Conservation (phyloP, 2,797 vertebrate genomes). For the Sebastes iracundus region DNA sequence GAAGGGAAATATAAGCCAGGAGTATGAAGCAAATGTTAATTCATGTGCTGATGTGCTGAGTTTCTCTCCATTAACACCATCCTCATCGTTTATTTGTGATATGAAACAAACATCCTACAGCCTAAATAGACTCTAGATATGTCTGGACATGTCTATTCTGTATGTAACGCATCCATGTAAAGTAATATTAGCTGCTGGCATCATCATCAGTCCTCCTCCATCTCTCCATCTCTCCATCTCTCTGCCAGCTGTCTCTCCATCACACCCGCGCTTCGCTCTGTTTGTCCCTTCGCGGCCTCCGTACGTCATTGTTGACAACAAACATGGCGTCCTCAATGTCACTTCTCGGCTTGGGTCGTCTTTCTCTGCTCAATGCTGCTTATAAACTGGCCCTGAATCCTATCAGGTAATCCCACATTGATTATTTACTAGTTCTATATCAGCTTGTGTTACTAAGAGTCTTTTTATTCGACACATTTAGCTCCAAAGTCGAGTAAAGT, state of each 20-base stretch:
- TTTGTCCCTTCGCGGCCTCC: slow-evolving; percentile 64
- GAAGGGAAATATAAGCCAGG: fast-evolving
- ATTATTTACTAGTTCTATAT: background rate
- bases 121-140: slow-evolving; percentile 39
- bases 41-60: background rate
- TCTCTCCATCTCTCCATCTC: background rate
- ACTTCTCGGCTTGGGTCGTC: slow-evolving; percentile 79
- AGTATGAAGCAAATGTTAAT: background rate
- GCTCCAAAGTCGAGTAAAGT: background rate
- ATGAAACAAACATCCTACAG: slow-evolving; percentile 4
- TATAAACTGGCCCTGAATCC: slow-evolving; percentile 72
- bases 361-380: slow-evolving; percentile 68
- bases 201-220: slow-evolving; percentile 1
- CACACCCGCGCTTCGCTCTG: background rate
- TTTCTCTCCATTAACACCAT: slow-evolving; percentile 28
- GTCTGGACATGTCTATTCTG: slow-evolving; percentile 50
- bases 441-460: fast-evolving
- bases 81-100: slow-evolving; percentile 20
- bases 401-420: slow-evolving; percentile 75
- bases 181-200: slow-evolving; percentile 35
- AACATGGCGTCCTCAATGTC: slow-evolving; percentile 87
- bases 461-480: background rate
- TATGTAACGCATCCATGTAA: slow-evolving; percentile 30
- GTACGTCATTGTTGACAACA: slow-evolving; percentile 73
- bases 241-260: slow-evolving; percentile 24